Percentiles rank a stretch among this genome's conserved stretches.
phyloP scores from a whole-genome alignment of 2,888 invertebrate genomes.

The Eupithecia tripunctaria region DNA sequence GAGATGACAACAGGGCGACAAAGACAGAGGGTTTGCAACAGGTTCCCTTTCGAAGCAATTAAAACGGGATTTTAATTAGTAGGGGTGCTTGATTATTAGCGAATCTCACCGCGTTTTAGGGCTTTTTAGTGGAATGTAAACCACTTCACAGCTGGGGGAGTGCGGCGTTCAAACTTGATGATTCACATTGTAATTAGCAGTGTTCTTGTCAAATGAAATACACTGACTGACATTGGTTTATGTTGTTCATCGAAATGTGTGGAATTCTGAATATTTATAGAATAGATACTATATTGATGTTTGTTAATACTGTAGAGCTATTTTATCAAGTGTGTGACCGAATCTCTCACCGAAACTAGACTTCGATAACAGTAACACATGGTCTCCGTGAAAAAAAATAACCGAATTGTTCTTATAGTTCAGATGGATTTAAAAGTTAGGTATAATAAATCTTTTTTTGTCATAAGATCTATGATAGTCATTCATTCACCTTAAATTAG shows the following conservation, averaged over 20 bases:
- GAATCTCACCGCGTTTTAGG: constrained; percentile 71
- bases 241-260: neutral
- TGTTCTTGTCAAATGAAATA: neutral
- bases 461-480: too few relatives aligned
- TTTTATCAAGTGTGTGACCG: neutral
- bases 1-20: constrained; percentile 52
- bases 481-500: neutral
- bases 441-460: too few relatives aligned
- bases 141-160: constrained; percentile 66
- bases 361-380: too few relatives aligned
- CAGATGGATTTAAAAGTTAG: too few relatives aligned
- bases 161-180: constrained; percentile 19
- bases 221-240: neutral
- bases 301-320: neutral
- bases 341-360: too few relatives aligned
- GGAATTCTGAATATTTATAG: neutral
- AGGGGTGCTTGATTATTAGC: constrained; percentile 82
- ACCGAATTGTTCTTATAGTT: too few relatives aligned
- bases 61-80: constrained; percentile 83
- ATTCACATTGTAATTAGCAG: constrained; percentile 9
- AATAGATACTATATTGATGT: too few relatives aligned
- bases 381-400: too few relatives aligned
- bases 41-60: constrained; percentile 82
- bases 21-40: constrained; percentile 69
- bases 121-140: constrained; percentile 76